Evolutionary conservation across 2,113 vertebrate genomes (phyloP).

Genomic region (Rhea americana): DNA sequence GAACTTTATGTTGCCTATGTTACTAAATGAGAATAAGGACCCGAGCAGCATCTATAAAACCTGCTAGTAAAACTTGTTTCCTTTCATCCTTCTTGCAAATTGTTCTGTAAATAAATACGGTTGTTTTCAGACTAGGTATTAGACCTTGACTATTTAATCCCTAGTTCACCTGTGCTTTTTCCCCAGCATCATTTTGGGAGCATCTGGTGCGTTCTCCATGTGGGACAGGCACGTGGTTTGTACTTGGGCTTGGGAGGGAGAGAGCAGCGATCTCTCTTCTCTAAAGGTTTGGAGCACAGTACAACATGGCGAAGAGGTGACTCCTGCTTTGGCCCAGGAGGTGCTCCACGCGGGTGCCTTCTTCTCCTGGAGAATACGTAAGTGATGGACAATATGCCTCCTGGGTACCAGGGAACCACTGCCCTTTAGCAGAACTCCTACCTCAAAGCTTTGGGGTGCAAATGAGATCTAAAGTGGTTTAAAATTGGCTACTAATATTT

Average conservation of each 20-base stretch:
- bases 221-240: not conserved
- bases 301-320: not conserved
- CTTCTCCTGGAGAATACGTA: not conserved
- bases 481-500: not conserved
- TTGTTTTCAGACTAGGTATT: not conserved
- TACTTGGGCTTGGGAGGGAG: not conserved
- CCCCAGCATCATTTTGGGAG: not conserved
- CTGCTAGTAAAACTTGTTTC: not conserved
- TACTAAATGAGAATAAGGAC: not conserved
- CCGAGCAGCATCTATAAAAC: not conserved
- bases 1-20: not conserved
- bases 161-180: conserved; percentile 62
- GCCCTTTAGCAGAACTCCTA: not conserved
- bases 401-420: not conserved
- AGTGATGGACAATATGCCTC: not conserved
- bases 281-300: not conserved
- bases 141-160: conserved; percentile 53
- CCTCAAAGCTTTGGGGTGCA: not conserved
- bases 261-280: not conserved
- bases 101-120: not conserved
- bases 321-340: not conserved
- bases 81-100: not conserved
- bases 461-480: not conserved
- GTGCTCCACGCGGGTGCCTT: not conserved
- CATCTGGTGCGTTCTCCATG: not conserved